These are phyloP conservation scores for Chouioia cunea DNA, from an alignment of 2,888 invertebrate genomes.

Conservation along the genomic window DNA sequence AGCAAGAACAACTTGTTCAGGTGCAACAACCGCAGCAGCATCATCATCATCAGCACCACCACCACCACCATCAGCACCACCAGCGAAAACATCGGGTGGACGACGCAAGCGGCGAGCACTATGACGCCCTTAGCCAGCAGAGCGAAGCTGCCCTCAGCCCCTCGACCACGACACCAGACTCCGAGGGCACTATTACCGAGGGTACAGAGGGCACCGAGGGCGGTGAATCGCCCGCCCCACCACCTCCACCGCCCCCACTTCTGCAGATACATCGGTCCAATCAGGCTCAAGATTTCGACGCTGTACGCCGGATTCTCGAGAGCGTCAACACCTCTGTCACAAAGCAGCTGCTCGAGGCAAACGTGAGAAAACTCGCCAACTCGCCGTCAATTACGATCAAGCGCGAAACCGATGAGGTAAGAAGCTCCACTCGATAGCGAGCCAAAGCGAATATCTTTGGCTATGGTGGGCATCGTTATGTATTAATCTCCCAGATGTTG, in stretches of 20 bases:
- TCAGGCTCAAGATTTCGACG: slow-evolving; percentile 72
- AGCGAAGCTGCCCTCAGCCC: slow-evolving; percentile 62
- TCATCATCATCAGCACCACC: slow-evolving; percentile 4
- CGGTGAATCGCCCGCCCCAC: slow-evolving; percentile 62
- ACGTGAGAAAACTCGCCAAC: slow-evolving; percentile 77
- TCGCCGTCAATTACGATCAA: slow-evolving; percentile 69
- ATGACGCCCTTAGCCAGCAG: slow-evolving; percentile 56
- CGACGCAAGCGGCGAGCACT: slow-evolving; percentile 56
- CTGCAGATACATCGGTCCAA: slow-evolving; percentile 51
- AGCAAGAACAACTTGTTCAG: slow-evolving; percentile 56
- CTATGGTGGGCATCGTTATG: neutral
- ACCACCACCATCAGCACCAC: slow-evolving; percentile 69
- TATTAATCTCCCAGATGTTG: neutral
- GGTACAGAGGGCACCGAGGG: slow-evolving; percentile 73
- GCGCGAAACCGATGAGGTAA: slow-evolving; percentile 63
- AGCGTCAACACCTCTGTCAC: slow-evolving; percentile 83
- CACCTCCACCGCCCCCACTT: slow-evolving; percentile 66
- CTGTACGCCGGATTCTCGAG: slow-evolving; percentile 80
- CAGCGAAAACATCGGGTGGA: slow-evolving; percentile 59
- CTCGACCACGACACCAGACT: slow-evolving; percentile 68
- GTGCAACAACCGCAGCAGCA: slow-evolving; percentile 13
- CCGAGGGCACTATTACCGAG: slow-evolving; percentile 75
- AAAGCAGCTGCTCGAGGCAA: slow-evolving; percentile 79
- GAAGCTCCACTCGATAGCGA: too few species aligned
- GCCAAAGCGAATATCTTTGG: slow-evolving; percentile 13